Conservation (phyloP, 2,797 vertebrate genomes). For the Liparis tanakae region DNA sequence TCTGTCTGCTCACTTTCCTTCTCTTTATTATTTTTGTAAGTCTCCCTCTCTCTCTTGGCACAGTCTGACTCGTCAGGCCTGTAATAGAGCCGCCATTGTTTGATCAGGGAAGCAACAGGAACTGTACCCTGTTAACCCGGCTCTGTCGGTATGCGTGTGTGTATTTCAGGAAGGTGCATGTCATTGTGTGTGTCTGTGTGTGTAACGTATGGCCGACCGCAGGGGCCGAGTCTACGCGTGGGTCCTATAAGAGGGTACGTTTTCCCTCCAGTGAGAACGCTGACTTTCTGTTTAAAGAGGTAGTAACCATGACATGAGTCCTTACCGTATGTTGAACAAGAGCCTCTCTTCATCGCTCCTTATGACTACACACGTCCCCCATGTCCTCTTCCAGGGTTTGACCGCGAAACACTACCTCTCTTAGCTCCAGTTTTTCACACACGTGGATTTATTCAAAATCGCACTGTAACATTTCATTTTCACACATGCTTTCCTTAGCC, state of each 20-base stretch:
- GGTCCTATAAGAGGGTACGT: slow-evolving; percentile 62
- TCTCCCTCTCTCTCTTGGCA: slow-evolving; percentile 49
- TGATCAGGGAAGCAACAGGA: slow-evolving; percentile 80
- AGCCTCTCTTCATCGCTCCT: slow-evolving; percentile 59
- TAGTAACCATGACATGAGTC: slow-evolving; percentile 68
- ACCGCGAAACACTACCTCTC: slow-evolving; percentile 56
- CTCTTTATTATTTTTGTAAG: slow-evolving; percentile 9
- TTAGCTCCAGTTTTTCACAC: slow-evolving; percentile 46
- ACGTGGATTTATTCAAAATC: slow-evolving; percentile 50
- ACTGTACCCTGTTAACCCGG: slow-evolving; percentile 78
- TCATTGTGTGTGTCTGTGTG: slow-evolving; percentile 55
- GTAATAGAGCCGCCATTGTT: slow-evolving; percentile 87
- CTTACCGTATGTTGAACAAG: slow-evolving; percentile 62
- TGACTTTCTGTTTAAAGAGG: slow-evolving; percentile 62
- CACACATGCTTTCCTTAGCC: slow-evolving; percentile 61
- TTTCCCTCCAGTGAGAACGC: slow-evolving; percentile 53
- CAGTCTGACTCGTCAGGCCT: slow-evolving; percentile 77
- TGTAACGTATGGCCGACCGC: slow-evolving; percentile 60
- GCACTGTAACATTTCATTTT: slow-evolving; percentile 71
- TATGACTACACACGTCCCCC: slow-evolving; percentile 62
- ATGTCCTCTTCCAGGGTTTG: slow-evolving; percentile 51
- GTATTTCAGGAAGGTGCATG: slow-evolving; percentile 60
- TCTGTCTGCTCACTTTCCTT: slow-evolving; percentile 60
- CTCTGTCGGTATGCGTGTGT: slow-evolving; percentile 57
- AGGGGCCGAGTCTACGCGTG: slow-evolving; percentile 22